Evolutionary conservation across 2,113 vertebrate genomes (phyloP), one percentile per base, ranked within the genome.

Genomic region (Microcebus murinus): DNA sequence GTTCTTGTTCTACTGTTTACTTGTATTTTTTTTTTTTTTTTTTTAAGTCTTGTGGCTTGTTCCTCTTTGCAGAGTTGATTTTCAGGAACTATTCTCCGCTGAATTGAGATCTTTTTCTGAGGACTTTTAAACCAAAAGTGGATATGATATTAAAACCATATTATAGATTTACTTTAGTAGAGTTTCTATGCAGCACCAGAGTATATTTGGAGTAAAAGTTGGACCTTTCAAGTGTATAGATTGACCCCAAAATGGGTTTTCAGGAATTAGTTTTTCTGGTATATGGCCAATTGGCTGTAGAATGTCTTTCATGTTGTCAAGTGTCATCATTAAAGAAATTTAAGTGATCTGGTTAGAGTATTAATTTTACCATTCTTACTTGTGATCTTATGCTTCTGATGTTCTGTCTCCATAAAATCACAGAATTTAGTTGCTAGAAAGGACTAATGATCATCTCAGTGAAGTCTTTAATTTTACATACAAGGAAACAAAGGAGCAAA

Each of bases 51-150:
- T 74, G 4, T 91, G 57, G 25, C 4, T 88, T 83, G 39, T 70
- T 92, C 55, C 65, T 96, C 61, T 89, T 59, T 61, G 25, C 12
- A 84, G 48, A 95, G 31, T 90, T 97, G 61, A 87, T 85, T 95
- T 92, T 95, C 45, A 80, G 65, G 42, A 87, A 74, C 68, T 74
- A 81, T 92, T 91, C 13, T 84, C 21, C 10, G 29, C 14, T 83
- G 63, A 88, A 13, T 45, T 70, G 50, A 36, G 23, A 8, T 36
- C 59, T 71, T 92, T 81, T 79, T 25, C 21, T 77, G 39, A 34
- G 31, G 27, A 20, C 8, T 50, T 36, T 84, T 95, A 50, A 80
- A 95, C 29, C 45, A 79, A 73, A 92, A 92, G 45, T 95, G 18
- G 61, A 36, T 74, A 13, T 81, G 42, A 42, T 97, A 67, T 34